phyloP scores from a whole-genome alignment of 2,797 vertebrate genomes.

The Diceros bicornis region DNA sequence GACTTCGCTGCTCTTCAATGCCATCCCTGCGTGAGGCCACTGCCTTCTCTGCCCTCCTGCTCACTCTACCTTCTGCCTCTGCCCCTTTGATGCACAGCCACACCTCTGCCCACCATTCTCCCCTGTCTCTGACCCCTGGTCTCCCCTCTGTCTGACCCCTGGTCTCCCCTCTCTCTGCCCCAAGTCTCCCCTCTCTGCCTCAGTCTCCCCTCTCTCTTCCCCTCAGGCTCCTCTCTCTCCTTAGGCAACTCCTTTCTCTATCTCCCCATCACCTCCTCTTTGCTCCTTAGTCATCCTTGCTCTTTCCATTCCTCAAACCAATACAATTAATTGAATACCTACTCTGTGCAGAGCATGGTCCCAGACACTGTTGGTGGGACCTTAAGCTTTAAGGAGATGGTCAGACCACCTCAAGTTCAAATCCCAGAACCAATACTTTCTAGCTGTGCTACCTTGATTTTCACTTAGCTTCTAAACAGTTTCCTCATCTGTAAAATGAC shows the following conservation, averaged over 20 bases:
- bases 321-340: background rate
- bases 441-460: background rate
- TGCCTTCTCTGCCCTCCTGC: background rate
- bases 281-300: background rate
- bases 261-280: background rate
- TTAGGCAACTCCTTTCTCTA: background rate
- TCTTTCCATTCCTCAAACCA: background rate
- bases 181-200: background rate
- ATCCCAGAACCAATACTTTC: background rate
- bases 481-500: background rate
- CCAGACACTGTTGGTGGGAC: background rate
- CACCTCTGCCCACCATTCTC: background rate
- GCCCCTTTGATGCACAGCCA: background rate
- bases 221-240: background rate
- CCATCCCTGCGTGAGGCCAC: conserved; percentile 78
- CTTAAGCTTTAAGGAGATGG: background rate
- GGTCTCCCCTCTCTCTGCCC: no score
- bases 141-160: background rate
- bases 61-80: background rate
- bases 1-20: conserved; percentile 76
- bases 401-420: background rate
- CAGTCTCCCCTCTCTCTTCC: background rate
- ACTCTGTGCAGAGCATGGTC: background rate
- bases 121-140: no score
- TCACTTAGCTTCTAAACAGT: background rate